Evolutionary conservation across 2,888 invertebrate species (phyloP).

Genomic region (Scelioninae gen. 1): DNA sequence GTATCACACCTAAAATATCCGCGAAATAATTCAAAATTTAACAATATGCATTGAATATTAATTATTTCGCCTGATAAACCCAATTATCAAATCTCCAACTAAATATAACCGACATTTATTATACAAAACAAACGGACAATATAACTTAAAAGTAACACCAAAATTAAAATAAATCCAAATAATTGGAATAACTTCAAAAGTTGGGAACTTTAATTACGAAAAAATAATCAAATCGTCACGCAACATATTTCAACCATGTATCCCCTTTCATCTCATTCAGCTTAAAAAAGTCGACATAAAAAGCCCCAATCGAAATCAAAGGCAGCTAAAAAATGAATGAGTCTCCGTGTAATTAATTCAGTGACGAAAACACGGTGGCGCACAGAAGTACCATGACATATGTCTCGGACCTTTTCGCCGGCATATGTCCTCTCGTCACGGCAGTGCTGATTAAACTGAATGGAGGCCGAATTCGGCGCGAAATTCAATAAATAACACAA

Average conservation of each 20-base stretch:
- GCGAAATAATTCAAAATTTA: too few species aligned
- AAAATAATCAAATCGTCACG: not conserved
- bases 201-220: too few species aligned
- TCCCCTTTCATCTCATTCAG: not conserved
- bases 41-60: too few species aligned
- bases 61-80: too few species aligned
- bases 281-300: not conserved
- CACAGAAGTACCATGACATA: constrained; percentile 27
- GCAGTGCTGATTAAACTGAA: constrained; percentile 27
- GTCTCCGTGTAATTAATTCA: constrained; percentile 32
- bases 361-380: constrained; percentile 21
- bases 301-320: constrained; percentile 24
- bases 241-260: not conserved
- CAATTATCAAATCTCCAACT: too few species aligned
- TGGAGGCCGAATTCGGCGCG: constrained; percentile 24
- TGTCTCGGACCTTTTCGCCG: constrained; percentile 28
- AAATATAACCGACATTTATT: too few species aligned
- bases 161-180: too few species aligned
- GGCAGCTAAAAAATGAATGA: constrained; percentile 15
- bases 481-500: constrained; percentile 54
- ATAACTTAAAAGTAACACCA: too few species aligned
- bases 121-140: too few species aligned
- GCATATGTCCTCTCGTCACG: constrained; percentile 40
- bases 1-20: too few species aligned
- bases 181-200: too few species aligned